Evolutionary conservation across 1,140 invertebrate genomes (phyloP), one percentile per base, ranked within the genome.

Genomic region (Halotydeus destructor): DNA sequence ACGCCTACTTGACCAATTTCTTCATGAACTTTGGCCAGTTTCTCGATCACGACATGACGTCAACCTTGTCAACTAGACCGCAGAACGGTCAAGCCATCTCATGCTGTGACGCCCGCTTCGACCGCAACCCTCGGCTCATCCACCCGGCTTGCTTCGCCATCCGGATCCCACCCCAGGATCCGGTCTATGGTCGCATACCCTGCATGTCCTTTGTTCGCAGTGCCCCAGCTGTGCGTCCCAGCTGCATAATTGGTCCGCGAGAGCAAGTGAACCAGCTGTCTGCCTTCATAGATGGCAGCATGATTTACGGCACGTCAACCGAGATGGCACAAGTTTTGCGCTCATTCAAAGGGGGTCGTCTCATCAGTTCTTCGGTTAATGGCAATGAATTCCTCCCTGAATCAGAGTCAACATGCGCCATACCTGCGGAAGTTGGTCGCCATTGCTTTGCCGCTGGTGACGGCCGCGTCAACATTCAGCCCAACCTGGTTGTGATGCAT

Each of bases 21-120:
- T 69, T 91, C 0, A 96, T 98, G 88, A 89, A 97, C 59, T 97
- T 89, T 88, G 91, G 91, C 2, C 88, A 97, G 58, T 97, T 94
- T 63, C 54, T 96, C 6, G 91, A 97, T 60, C 93, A 98, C 54
- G 93, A 98, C 58, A n/a, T n/a, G n/a, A n/a, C n/a, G n/a, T n/a
- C n/a, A n/a, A n/a, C n/a, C n/a, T n/a, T n/a, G n/a, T n/a, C n/a
- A n/a, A n/a, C n/a, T n/a, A n/a, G n/a, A n/a, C n/a, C n/a, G n/a
- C n/a, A n/a, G n/a, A n/a, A n/a, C n/a, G n/a, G n/a, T n/a, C n/a
- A n/a, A n/a, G n/a, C n/a, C n/a, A n/a, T n/a, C n/a, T n/a, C n/a
- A n/a, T n/a, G n/a, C n/a, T 44, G 42, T 23, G n/a, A 21, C 4
- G 3, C 24, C 9, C 33, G 11, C 9, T 23, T 31, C 9, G n/a